A percentile compares a stretch with the other conserved stretches of the same genome.
Evolutionary conservation across 1,140 invertebrate genomes (phyloP).

Genomic region (Brevipalpus yothersi): DNA sequence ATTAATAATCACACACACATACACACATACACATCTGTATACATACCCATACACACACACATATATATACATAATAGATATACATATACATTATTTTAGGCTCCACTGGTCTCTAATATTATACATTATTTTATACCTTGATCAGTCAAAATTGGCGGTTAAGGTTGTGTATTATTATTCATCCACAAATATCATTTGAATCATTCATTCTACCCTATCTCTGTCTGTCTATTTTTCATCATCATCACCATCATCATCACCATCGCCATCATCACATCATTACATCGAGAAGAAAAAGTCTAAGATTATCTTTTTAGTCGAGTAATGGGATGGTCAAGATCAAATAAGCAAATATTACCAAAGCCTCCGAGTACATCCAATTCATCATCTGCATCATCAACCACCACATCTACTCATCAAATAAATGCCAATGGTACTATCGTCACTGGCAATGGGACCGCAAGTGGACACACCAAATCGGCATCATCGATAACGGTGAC

Average conservation of each 20-base stretch:
- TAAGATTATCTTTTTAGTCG: too few relatives aligned
- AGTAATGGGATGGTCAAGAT: background rate
- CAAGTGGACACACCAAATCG: background rate
- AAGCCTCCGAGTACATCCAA: conserved; percentile 9
- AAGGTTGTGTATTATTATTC: background rate
- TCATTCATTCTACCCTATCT: background rate
- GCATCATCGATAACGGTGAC: background rate
- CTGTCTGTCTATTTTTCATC: background rate
- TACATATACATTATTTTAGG: too few relatives aligned
- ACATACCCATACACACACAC: too few relatives aligned
- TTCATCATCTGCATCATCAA: background rate
- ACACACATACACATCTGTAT: too few relatives aligned
- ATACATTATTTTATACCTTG: too few relatives aligned
- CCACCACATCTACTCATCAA: conserved; percentile 3
- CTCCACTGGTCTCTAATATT: too few relatives aligned
- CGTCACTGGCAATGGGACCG: background rate
- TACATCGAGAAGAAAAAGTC: too few relatives aligned
- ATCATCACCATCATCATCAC: background rate
- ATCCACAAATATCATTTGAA: background rate
- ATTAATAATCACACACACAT: too few relatives aligned
- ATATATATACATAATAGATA: too few relatives aligned
- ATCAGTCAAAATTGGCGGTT: too few relatives aligned
- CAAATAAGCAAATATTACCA: conserved; percentile 15
- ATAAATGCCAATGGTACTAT: background rate
- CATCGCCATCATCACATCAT: background rate